phyloP scores from a whole-genome alignment of 2,113 vertebrate genomes.

The Desmodus rotundus region DNA sequence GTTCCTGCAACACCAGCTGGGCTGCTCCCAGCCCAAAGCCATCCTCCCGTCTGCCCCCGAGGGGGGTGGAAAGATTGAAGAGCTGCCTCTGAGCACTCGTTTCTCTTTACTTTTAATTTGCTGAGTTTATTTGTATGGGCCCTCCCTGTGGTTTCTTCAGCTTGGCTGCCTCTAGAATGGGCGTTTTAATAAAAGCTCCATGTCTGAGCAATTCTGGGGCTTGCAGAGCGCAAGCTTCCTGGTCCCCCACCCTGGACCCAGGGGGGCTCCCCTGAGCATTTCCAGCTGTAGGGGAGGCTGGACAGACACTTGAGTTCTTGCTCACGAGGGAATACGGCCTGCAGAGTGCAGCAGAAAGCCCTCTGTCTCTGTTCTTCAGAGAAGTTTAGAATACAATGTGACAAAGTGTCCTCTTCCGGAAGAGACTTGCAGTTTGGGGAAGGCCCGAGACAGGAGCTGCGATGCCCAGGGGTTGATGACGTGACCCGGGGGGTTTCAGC shows the following conservation, averaged over 20 bases:
- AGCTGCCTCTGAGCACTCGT: not conserved
- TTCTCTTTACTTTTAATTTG: not conserved
- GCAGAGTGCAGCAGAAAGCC: not conserved
- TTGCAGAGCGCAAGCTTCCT: not conserved
- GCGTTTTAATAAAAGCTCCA: not conserved
- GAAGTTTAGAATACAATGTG: not conserved
- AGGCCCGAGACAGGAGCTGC: not conserved
- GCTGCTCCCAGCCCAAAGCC: not conserved
- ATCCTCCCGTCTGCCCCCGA: not conserved
- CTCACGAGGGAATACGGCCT: not conserved
- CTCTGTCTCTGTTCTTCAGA: not conserved
- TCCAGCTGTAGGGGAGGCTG: not conserved
- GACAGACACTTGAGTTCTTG: not conserved
- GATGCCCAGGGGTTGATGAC: rapidly evolving
- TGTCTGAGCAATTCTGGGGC: not conserved
- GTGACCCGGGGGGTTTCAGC: not conserved
- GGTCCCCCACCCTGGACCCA: not conserved
- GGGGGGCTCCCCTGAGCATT: rapidly evolving
- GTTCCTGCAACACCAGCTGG: not conserved
- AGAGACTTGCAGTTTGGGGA: not conserved
- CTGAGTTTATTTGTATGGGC: not conserved
- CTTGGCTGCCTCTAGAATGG: not conserved
- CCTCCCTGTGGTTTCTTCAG: not conserved
- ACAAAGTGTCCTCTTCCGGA: not conserved
- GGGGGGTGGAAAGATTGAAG: not conserved